phyloP scores from a whole-genome alignment of 2,888 invertebrate genomes.

The Agriopis aurantiaria region DNA sequence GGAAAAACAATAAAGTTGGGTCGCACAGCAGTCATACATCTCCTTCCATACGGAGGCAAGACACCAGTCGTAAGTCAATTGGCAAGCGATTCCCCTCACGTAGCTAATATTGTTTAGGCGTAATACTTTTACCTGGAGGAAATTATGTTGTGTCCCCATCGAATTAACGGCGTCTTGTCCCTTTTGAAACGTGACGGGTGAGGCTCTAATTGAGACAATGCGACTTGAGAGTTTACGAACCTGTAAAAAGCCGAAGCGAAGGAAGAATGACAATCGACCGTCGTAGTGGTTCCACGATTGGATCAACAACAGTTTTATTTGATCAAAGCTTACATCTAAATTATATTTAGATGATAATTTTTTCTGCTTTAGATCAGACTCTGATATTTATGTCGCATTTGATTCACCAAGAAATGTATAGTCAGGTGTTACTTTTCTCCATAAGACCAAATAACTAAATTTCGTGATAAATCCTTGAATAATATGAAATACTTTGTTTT shows the following conservation, averaged over 20 bases:
- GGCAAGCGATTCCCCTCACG: slow-evolving; percentile 69
- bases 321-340: neutral
- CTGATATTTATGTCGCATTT: neutral
- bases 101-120: slow-evolving; percentile 76
- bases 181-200: slow-evolving; percentile 42
- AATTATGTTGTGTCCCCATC: slow-evolving; percentile 72
- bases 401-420: neutral
- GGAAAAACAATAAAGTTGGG: slow-evolving; percentile 50
- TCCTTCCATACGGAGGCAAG: slow-evolving; percentile 43
- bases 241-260: slow-evolving; percentile 36
- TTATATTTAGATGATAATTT: neutral
- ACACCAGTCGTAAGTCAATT: slow-evolving; percentile 62
- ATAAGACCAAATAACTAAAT: no score
- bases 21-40: slow-evolving; percentile 45
- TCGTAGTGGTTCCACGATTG: slow-evolving; percentile 14
- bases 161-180: slow-evolving; percentile 64
- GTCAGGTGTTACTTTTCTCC: neutral
- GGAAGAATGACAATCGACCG: slow-evolving; percentile 30
- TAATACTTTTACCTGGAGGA: slow-evolving; percentile 76
- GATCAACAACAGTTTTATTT: slow-evolving; percentile 24
- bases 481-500: no score
- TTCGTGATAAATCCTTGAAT: no score
- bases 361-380: neutral
- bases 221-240: slow-evolving; percentile 36
- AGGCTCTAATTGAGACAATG: slow-evolving; percentile 42